phyloP scores from a whole-genome alignment of 2,888 invertebrate species.

The Chloromyia formosa region DNA sequence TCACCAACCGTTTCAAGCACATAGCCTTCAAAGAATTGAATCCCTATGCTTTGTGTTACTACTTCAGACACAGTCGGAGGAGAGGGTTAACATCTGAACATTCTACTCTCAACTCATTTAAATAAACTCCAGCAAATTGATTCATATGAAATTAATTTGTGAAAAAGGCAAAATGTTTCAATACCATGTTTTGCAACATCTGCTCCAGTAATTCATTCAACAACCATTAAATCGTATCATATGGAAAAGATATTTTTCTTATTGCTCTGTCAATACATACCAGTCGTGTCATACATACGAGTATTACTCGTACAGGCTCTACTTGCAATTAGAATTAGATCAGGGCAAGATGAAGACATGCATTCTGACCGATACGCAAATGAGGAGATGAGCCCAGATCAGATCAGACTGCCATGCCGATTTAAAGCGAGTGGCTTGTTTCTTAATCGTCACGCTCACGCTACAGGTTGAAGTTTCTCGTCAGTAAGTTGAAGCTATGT shows the following conservation, averaged over 20 bases:
- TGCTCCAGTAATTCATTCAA: conserved; percentile 7
- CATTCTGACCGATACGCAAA: conserved; percentile 36
- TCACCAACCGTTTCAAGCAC: too few species aligned
- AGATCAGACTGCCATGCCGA: not conserved
- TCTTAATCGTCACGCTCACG: not conserved
- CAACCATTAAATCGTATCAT: conserved; percentile 28
- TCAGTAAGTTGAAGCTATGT: not conserved
- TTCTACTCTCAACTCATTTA: too few species aligned
- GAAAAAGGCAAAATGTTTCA: not conserved
- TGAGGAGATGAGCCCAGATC: conserved; percentile 11
- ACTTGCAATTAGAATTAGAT: conserved; percentile 16
- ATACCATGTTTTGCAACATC: conserved; percentile 3
- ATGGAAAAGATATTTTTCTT: not conserved
- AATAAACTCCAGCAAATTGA: too few species aligned
- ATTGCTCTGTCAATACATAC: too few species aligned
- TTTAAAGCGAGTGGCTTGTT: not conserved
- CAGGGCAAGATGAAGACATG: conserved; percentile 35
- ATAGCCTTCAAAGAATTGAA: too few species aligned
- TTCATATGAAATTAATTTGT: conserved; percentile 23
- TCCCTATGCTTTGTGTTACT: too few species aligned
- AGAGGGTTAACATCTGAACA: too few species aligned
- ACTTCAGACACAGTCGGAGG: too few species aligned
- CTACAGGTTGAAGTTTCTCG: not conserved
- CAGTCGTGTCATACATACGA: too few species aligned
- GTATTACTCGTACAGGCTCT: not conserved